These are phyloP conservation scores for Otus sunia DNA, from an alignment of 2,113 vertebrate genomes.

Conservation along the genomic window DNA sequence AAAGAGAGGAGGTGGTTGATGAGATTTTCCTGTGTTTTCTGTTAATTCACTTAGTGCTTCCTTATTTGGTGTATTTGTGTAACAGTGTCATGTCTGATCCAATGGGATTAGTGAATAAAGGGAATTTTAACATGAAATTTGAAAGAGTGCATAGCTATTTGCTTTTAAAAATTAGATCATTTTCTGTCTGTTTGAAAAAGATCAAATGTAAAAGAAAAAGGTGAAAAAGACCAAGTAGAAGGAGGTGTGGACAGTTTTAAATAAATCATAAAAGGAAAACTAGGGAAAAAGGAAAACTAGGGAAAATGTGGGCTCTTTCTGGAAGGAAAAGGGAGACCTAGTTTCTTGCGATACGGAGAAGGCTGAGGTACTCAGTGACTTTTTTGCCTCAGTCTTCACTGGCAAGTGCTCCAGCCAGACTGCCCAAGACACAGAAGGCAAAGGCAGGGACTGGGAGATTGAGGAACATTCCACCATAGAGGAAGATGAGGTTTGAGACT, in stretches of 20 bases:
- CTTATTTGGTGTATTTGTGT: not conserved
- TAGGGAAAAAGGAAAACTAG: no score
- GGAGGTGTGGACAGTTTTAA: not conserved
- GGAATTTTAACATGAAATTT: not conserved
- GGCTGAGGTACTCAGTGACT: no score
- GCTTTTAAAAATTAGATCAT: not conserved
- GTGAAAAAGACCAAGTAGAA: not conserved
- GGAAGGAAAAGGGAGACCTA: no score
- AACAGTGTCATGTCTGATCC: not conserved
- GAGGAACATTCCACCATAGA: no score
- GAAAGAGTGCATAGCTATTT: not conserved
- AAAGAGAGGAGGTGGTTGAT: not conserved
- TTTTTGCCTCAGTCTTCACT: no score
- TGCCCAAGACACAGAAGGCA: no score
- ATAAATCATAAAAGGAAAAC: no score
- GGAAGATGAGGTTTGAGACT: no score
- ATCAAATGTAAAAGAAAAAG: not conserved
- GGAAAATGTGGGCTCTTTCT: no score
- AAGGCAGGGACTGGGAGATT: no score
- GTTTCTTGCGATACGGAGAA: no score
- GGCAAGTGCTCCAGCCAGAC: no score
- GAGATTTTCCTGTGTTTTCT: not conserved
- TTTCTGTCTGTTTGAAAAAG: not conserved
- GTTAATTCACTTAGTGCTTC: not conserved
- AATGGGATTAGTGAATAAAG: not conserved